Conservation (phyloP, 2,113 vertebrate genomes). For the Silurus asotus region DNA sequence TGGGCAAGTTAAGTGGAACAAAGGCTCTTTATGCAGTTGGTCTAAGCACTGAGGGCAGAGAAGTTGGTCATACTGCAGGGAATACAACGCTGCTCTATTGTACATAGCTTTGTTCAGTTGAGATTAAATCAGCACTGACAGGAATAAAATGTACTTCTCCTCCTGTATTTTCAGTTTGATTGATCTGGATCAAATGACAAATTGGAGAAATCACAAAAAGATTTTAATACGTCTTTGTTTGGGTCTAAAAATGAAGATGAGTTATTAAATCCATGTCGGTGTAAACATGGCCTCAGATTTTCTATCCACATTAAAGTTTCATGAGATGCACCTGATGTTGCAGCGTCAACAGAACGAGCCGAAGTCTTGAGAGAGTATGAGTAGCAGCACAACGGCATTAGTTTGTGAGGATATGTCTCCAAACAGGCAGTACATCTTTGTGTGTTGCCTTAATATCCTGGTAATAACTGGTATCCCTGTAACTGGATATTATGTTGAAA, state of each 20-base stretch:
- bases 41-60: not conserved
- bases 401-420: not conserved
- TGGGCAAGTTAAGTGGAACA: not conserved
- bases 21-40: conserved; percentile 19
- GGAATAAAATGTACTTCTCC: too few species aligned
- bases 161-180: not conserved
- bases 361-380: not conserved
- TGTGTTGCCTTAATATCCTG: not conserved
- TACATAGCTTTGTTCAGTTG: not conserved
- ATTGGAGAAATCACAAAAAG: not conserved
- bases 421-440: not conserved
- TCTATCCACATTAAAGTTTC: not conserved
- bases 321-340: not conserved
- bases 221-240: not conserved
- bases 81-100: not conserved
- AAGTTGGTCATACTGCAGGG: not conserved
- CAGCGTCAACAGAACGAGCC: not conserved
- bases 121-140: not conserved
- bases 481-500: not conserved
- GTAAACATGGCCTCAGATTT: not conserved
- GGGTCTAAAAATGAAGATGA: not conserved
- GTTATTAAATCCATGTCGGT: not conserved
- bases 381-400: not conserved
- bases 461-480: not conserved
- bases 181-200: not conserved